These are phyloP conservation scores for Microctenopoma stevenorrisi DNA, from an alignment of 2,797 vertebrate species.

Conservation along the genomic window DNA sequence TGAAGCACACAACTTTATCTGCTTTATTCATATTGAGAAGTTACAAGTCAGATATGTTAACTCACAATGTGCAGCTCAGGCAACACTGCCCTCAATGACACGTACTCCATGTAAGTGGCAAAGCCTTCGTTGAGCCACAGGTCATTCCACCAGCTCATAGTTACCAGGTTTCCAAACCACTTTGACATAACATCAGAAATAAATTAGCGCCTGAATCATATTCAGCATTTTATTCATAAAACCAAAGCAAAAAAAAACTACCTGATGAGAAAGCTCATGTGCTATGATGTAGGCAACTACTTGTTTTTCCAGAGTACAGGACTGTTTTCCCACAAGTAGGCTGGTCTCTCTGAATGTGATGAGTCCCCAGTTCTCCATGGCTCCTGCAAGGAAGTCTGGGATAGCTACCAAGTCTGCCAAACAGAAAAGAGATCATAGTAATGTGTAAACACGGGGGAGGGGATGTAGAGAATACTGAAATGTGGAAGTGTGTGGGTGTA, in stretches of 20 bases:
- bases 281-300: constrained; percentile 90
- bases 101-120: constrained; percentile 95
- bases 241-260: constrained; percentile 60
- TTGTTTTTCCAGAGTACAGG: constrained; percentile 90
- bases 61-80: constrained; percentile 88
- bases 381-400: constrained; percentile 93
- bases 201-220: constrained; percentile 11
- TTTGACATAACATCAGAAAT: constrained; percentile 62
- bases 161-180: constrained; percentile 99
- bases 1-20: not conserved
- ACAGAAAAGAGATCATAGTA: constrained; percentile 7
- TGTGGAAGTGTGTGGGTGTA: not conserved
- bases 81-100: constrained; percentile 85
- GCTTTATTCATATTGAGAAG: not conserved
- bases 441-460: not conserved
- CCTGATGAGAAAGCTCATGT: constrained; percentile 98
- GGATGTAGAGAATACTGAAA: not conserved
- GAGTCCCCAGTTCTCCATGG: constrained; percentile 99
- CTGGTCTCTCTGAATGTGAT: constrained; percentile 92
- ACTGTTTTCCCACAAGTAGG: constrained; percentile 86
- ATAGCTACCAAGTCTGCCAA: constrained; percentile 92
- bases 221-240: not conserved
- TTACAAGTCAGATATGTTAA: constrained; percentile 30
- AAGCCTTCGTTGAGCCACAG: constrained; percentile 98
- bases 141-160: constrained; percentile 98